Evolutionary conservation across 2,888 invertebrate genomes (phyloP).

Genomic region (Drosophila limbata): DNA sequence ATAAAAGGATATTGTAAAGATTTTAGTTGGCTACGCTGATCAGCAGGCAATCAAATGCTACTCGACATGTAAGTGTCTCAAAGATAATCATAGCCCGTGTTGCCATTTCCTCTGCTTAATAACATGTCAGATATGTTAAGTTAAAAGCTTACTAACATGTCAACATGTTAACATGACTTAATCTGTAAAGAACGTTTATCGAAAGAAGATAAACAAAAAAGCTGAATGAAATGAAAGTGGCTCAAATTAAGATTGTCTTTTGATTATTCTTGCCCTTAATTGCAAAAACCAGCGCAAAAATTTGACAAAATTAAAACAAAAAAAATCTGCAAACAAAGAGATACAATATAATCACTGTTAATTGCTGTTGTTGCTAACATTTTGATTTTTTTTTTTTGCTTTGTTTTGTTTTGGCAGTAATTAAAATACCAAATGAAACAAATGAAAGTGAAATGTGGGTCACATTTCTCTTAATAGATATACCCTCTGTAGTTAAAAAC

Average conservation of each 20-base stretch:
- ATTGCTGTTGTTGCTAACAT: constrained; percentile 42
- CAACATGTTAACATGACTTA: constrained; percentile 1
- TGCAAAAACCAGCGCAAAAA: constrained; percentile 21
- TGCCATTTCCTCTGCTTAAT: not conserved
- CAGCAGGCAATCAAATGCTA: not conserved
- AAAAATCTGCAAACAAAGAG: constrained; percentile 6
- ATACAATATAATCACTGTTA: constrained; percentile 42
- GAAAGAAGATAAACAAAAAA: constrained; percentile 13
- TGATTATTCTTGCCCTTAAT: constrained; percentile 46
- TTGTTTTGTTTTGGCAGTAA: constrained; percentile 8
- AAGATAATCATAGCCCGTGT: too few relatives aligned
- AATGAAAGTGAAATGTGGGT: constrained; percentile 51
- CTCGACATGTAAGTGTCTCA: not conserved
- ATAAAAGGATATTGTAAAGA: not conserved
- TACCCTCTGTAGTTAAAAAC: constrained; percentile 3
- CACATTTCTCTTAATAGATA: constrained; percentile 14
- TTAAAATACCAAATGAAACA: constrained; percentile 36
- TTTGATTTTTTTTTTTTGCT: not conserved
- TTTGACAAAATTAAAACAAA: constrained; percentile 1
- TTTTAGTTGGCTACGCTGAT: not conserved
- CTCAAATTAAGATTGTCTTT: constrained; percentile 27
- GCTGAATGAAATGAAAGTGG: constrained; percentile 46
- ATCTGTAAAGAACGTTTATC: not conserved
- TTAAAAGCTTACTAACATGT: constrained; percentile 16
- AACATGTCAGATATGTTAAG: not conserved